A percentile compares a stretch with the other conserved stretches of the same genome.
Conservation (phyloP, 2,888 invertebrate genomes). For the Orthonevra nobilis region DNA sequence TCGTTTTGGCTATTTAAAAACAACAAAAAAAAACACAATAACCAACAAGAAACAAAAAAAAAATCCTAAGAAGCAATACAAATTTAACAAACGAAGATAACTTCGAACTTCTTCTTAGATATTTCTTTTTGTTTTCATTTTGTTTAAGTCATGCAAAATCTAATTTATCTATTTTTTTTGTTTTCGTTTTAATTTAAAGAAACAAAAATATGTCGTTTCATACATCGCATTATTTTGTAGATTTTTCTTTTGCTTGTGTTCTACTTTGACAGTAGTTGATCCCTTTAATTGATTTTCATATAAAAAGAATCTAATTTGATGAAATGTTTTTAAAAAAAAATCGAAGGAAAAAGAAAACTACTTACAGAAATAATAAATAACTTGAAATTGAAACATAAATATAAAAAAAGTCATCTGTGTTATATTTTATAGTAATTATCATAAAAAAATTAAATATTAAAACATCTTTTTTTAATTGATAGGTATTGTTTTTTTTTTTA, state of each 20-base stretch:
- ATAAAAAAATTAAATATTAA: constrained; percentile 70
- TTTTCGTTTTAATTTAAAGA: constrained; percentile 40
- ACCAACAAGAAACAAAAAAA: constrained; percentile 38
- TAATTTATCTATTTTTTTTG: constrained; percentile 56
- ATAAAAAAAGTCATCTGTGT: constrained; percentile 80
- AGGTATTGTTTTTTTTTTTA: constrained; percentile 48
- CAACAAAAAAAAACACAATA: too few species aligned
- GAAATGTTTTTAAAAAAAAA: constrained; percentile 28
- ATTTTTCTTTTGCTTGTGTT: constrained; percentile 56
- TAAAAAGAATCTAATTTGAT: constrained; percentile 37
- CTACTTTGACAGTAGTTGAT: constrained; percentile 61
- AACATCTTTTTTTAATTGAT: constrained; percentile 55
- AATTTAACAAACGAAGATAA: constrained; percentile 51
- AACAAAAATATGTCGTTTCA: constrained; percentile 19
- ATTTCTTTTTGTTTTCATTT: constrained; percentile 21
- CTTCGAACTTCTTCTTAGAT: constrained; percentile 56
- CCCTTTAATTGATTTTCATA: constrained; percentile 24
- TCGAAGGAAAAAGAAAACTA: constrained; percentile 55
- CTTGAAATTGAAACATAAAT: constrained; percentile 72
- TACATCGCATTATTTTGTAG: constrained; percentile 61
- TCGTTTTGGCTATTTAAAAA: constrained; percentile 58
- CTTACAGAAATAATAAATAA: constrained; percentile 63
- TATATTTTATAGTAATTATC: constrained; percentile 77
- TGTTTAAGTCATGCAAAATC: constrained; percentile 51
- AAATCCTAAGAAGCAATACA: constrained; percentile 70